Conservation (phyloP, 2,888 invertebrate genomes). For the Apamea anceps region DNA sequence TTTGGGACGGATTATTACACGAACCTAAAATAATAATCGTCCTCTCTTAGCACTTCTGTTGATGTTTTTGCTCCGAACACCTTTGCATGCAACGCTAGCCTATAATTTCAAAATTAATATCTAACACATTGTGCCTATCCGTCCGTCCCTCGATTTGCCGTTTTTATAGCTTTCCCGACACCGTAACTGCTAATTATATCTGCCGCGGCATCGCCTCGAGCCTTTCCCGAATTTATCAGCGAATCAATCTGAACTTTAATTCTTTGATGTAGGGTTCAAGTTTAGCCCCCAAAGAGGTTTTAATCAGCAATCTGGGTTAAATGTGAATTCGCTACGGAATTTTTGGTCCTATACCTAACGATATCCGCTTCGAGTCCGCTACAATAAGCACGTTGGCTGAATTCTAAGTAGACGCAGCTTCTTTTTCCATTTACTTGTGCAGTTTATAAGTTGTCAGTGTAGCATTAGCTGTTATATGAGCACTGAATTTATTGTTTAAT, state of each 20-base stretch:
- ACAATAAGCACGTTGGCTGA: constrained; percentile 58
- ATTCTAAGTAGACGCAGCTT: constrained; percentile 22
- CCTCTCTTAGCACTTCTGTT: constrained; percentile 88
- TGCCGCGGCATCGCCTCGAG: constrained; percentile 79
- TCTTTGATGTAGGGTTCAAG: constrained; percentile 62
- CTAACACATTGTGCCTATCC: constrained; percentile 89
- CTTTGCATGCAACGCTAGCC: constrained; percentile 82
- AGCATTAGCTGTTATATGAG: not conserved
- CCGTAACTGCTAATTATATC: constrained; percentile 85
- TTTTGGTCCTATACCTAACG: constrained; percentile 55
- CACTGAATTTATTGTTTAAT: constrained; percentile 18
- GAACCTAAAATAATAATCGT: constrained; percentile 87
- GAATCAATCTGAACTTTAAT: constrained; percentile 68
- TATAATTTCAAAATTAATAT: constrained; percentile 90
- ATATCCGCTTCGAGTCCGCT: constrained; percentile 57
- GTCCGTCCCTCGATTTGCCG: constrained; percentile 84
- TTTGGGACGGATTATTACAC: constrained; percentile 83
- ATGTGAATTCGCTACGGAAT: constrained; percentile 68
- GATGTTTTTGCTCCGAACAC: constrained; percentile 86
- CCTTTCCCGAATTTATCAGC: constrained; percentile 68
- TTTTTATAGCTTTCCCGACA: constrained; percentile 86
- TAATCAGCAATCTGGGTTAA: constrained; percentile 72
- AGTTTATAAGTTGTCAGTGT: constrained; percentile 1
- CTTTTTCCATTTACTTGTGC: constrained; percentile 3
- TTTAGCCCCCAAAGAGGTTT: constrained; percentile 53